Percentiles rank a stretch among this genome's conserved stretches.
These are phyloP conservation scores for Drosophila monieri DNA, from an alignment of 2,888 invertebrate species.

Conservation along the genomic window DNA sequence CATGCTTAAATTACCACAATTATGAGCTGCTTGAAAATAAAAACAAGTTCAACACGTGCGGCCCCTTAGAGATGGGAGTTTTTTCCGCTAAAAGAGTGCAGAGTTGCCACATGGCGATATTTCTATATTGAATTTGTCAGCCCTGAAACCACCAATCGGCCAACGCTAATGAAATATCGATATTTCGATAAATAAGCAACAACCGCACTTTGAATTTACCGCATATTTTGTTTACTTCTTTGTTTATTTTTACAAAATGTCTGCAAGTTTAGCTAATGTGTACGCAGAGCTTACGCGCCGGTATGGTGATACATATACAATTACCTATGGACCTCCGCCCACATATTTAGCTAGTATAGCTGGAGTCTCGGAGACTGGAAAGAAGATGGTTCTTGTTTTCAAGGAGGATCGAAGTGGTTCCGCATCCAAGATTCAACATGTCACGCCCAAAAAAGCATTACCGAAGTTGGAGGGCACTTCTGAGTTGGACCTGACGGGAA, in stretches of 20 bases:
- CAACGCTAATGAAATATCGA: background rate
- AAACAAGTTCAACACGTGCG: slow-evolving; percentile 72
- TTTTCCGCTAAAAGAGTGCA: background rate
- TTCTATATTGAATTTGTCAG: too few species aligned
- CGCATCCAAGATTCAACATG: slow-evolving; percentile 1
- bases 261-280: slow-evolving; percentile 77
- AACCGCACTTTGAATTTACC: background rate
- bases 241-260: slow-evolving; percentile 50
- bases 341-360: slow-evolving; percentile 70
- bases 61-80: slow-evolving; percentile 9
- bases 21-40: slow-evolving; percentile 31
- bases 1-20: slow-evolving; percentile 51
- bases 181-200: background rate
- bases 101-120: too few species aligned
- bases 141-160: too few species aligned
- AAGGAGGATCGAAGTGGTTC: slow-evolving; percentile 56
- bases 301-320: slow-evolving; percentile 67
- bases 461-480: slow-evolving; percentile 27
- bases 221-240: slow-evolving; percentile 11
- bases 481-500: slow-evolving; percentile 81
- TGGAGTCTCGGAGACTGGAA: slow-evolving; percentile 57
- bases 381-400: slow-evolving; percentile 73
- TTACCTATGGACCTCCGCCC: slow-evolving; percentile 67
- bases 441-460: slow-evolving; percentile 43
- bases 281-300: slow-evolving; percentile 76